Evolutionary conservation across 2,797 vertebrate genomes (phyloP), one percentile per base, ranked within the genome.

Genomic region (Lutjanus argentimaculatus): DNA sequence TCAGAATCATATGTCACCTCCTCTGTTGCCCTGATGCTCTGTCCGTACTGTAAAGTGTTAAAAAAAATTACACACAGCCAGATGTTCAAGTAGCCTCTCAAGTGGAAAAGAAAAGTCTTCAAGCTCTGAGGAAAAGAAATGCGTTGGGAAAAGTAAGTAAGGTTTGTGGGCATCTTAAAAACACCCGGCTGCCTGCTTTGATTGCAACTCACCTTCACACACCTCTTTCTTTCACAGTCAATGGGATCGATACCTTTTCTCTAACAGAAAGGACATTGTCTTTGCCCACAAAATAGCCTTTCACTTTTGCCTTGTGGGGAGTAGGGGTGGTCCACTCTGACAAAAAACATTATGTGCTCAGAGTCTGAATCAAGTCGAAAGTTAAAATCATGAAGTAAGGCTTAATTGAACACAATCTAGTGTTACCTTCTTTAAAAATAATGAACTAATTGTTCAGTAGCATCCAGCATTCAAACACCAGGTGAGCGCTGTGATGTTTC

Each of bases 221-320:
- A 72, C 45, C 25, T 56, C 51, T 40, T 57, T 67, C 61, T 43
- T 55, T 71, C 58, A 63, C 12, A 71, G 53, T 65, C 30, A 57
- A 9, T 10, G 30, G 21, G 13, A 80, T 89, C 79, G 64, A 85
- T 83, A 77, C 17, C 2, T 67, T 25, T 46, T 52, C 68, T 25
- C 19, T 21, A 61, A 40, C 42, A 59, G 59, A 66, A 7, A 12
- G 55, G 45, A 53, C 59, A 43, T 10, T 46, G 57, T 67, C 25
- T 75, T 76, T 53, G n/a, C 16, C 21, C 49, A n/a, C 2, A 17
- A 63, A 79, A 61, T 7, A 65, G 40, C 9, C 43, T 65, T 63
- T 66, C 1, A 55, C 45, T 43, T 64, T 12, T 19, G 8, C 42
- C 19, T 48, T 68, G 67, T 57, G 25, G 22, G 25, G 40, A 62